Evolutionary conservation across 2,113 vertebrate genomes (phyloP).

Genomic region (Oncorhynchus nerka): DNA sequence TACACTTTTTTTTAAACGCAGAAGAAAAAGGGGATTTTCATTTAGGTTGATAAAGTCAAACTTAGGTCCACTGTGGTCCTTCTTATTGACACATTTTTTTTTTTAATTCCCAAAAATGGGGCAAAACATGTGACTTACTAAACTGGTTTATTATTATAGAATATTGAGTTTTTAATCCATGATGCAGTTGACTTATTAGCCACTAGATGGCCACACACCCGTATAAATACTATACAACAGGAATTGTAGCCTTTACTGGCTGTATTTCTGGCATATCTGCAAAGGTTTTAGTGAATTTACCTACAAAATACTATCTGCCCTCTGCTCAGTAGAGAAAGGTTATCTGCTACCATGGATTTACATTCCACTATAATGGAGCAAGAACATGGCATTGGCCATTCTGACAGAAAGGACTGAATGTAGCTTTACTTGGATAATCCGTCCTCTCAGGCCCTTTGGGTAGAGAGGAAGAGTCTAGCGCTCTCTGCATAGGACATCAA

Average conservation of each 20-base stretch:
- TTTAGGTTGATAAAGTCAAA: too few species aligned
- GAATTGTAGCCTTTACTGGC: background rate
- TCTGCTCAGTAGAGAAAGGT: background rate
- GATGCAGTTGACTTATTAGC: conserved; percentile 6
- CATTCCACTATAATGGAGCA: background rate
- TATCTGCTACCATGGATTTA: background rate
- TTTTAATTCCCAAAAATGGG: background rate
- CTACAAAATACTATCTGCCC: background rate
- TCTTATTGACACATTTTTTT: background rate
- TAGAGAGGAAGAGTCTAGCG: conserved; percentile 13
- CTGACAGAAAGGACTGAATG: background rate
- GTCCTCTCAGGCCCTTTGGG: conserved; percentile 2
- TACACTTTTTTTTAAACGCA: too few species aligned
- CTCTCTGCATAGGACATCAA: conserved; percentile 9
- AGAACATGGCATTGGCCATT: background rate
- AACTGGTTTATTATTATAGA: background rate
- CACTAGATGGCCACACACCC: conserved; percentile 64
- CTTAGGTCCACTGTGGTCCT: too few species aligned
- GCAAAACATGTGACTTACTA: background rate
- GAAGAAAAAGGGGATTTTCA: too few species aligned
- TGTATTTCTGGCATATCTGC: background rate
- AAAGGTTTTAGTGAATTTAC: background rate
- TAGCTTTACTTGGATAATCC: background rate
- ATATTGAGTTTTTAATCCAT: background rate
- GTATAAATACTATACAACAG: background rate